phyloP scores from a whole-genome alignment of 2,888 invertebrate species.

The Dolomedes plantarius region DNA sequence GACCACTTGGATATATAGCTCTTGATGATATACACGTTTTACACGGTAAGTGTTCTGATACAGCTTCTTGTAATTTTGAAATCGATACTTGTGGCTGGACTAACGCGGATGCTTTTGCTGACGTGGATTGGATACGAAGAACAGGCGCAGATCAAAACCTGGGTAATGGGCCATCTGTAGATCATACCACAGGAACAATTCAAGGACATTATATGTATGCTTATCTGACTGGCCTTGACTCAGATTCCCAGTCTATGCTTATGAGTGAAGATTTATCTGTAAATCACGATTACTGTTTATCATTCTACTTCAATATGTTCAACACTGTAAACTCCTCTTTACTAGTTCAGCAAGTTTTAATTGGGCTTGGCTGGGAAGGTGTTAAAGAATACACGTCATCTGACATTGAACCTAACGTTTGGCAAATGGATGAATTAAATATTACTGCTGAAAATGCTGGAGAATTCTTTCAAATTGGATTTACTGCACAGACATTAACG shows the following conservation, averaged over 20 bases:
- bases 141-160: constrained; percentile 52
- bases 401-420: constrained; percentile 27
- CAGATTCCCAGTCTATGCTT: constrained; percentile 43
- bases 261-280: constrained; percentile 69
- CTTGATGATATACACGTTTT: constrained; percentile 65
- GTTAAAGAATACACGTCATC: constrained; percentile 28
- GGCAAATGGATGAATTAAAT: constrained; percentile 57
- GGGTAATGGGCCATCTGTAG: constrained; percentile 57
- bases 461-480: constrained; percentile 60
- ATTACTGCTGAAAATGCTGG: constrained; percentile 40
- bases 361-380: constrained; percentile 59
- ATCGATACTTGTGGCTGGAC: constrained; percentile 70
- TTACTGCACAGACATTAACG: constrained; percentile 32
- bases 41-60: constrained; percentile 64
- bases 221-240: constrained; percentile 34
- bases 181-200: constrained; percentile 44
- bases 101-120: constrained; percentile 44
- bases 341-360: constrained; percentile 33
- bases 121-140: constrained; percentile 64
- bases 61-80: constrained; percentile 66
- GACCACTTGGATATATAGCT: constrained; percentile 67
- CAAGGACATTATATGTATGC: constrained; percentile 72
- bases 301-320: constrained; percentile 65
- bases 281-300: constrained; percentile 54
- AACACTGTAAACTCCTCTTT: constrained; percentile 54